A percentile compares a stretch with the other conserved stretches of the same genome.
Conservation (phyloP, 2,113 vertebrate genomes). For the Lagopus leucura region DNA sequence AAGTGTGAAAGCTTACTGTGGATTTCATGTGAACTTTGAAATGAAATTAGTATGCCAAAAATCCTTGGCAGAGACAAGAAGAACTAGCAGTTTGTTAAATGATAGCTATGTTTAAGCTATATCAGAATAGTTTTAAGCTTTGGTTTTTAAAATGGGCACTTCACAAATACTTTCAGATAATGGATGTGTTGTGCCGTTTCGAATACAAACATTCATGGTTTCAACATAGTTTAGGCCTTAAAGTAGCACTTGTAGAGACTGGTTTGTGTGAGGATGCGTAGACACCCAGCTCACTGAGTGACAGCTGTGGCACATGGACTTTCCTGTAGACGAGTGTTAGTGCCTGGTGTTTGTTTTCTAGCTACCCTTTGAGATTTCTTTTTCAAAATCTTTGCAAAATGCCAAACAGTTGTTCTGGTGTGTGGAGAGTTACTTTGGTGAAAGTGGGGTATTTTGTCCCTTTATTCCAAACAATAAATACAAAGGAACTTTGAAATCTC, state of each 20-base stretch:
- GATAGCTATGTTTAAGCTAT: not conserved
- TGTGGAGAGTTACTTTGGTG: not conserved
- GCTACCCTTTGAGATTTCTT: not conserved
- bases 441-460: not conserved
- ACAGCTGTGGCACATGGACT: not conserved
- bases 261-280: not conserved
- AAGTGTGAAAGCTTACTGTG: not conserved
- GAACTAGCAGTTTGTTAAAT: not conserved
- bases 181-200: not conserved
- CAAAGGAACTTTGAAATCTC: constrained; percentile 80
- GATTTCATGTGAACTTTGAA: constrained; percentile 10
- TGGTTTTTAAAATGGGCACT: not conserved
- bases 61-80: not conserved
- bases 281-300: not conserved
- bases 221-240: not conserved
- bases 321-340: not conserved
- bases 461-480: constrained; percentile 66
- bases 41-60: not conserved
- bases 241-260: not conserved
- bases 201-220: not conserved
- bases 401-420: not conserved
- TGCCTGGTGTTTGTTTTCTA: not conserved
- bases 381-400: not conserved
- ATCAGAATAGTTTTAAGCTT: not conserved
- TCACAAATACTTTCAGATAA: not conserved